These are phyloP conservation scores for Hylia prasina DNA, from an alignment of 2,113 vertebrate species.

Conservation along the genomic window DNA sequence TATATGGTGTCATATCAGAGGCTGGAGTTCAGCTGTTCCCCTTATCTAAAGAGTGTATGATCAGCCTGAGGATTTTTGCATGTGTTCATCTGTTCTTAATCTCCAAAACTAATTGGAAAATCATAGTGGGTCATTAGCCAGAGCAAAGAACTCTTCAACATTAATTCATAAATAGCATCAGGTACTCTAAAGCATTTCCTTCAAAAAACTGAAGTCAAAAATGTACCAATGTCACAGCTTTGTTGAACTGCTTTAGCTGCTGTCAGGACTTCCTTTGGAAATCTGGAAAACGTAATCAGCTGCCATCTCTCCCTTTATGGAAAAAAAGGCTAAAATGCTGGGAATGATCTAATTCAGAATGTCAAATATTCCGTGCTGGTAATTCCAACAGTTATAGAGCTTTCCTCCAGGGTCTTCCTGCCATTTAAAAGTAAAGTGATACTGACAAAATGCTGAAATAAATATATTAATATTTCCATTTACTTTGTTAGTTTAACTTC, in stretches of 20 bases:
- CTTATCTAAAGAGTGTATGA: neutral
- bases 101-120: neutral
- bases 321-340: neutral
- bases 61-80: neutral
- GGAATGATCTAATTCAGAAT: neutral
- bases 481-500: neutral
- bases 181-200: neutral
- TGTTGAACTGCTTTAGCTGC: neutral
- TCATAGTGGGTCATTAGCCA: neutral
- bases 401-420: neutral
- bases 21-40: neutral
- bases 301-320: neutral
- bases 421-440: neutral
- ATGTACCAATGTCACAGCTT: neutral
- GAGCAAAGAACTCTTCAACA: neutral
- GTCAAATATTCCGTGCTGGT: neutral
- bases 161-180: neutral
- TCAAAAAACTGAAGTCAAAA: neutral
- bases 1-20: neutral
- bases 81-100: neutral
- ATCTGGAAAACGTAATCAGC: neutral
- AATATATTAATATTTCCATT: neutral
- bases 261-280: neutral
- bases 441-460: neutral
- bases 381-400: neutral